phyloP scores from a whole-genome alignment of 2,888 invertebrate species.

The Teinopalpus imperialis region DNA sequence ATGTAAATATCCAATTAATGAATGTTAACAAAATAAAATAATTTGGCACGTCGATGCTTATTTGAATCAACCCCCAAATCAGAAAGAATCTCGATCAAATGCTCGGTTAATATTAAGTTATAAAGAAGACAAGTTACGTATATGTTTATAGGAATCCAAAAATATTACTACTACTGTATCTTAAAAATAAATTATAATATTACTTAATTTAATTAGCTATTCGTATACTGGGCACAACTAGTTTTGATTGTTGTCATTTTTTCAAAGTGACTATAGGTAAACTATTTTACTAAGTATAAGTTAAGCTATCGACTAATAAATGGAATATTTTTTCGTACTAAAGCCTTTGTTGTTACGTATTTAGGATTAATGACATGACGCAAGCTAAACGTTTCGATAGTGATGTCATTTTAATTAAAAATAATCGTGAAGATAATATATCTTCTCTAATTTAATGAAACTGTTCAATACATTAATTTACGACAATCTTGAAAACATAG shows the following conservation, averaged over 20 bases:
- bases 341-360: slow-evolving; percentile 79
- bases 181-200: slow-evolving; percentile 78
- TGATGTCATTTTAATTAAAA: slow-evolving; percentile 16
- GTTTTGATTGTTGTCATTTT: slow-evolving; percentile 80
- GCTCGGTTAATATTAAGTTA: slow-evolving; percentile 47
- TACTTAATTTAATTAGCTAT: slow-evolving; percentile 74
- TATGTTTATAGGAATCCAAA: slow-evolving; percentile 82
- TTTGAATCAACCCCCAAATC: slow-evolving; percentile 38
- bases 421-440: slow-evolving; percentile 5
- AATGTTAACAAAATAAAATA: slow-evolving; percentile 50
- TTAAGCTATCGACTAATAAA: slow-evolving; percentile 79
- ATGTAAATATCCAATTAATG: slow-evolving; percentile 32
- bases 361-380: slow-evolving; percentile 58
- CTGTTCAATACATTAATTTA: slow-evolving; percentile 12
- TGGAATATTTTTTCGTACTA: slow-evolving; percentile 75
- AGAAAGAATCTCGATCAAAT: slow-evolving; percentile 70
- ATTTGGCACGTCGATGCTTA: slow-evolving; percentile 73
- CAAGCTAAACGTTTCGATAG: slow-evolving; percentile 27
- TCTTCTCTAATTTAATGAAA: not conserved
- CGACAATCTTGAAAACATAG: slow-evolving; percentile 5
- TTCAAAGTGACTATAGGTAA: slow-evolving; percentile 76
- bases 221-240: slow-evolving; percentile 83
- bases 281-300: slow-evolving; percentile 78
- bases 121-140: slow-evolving; percentile 71
- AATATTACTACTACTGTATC: slow-evolving; percentile 80